Conservation (phyloP, 2,113 vertebrate species). For the Sula dactylatra region DNA sequence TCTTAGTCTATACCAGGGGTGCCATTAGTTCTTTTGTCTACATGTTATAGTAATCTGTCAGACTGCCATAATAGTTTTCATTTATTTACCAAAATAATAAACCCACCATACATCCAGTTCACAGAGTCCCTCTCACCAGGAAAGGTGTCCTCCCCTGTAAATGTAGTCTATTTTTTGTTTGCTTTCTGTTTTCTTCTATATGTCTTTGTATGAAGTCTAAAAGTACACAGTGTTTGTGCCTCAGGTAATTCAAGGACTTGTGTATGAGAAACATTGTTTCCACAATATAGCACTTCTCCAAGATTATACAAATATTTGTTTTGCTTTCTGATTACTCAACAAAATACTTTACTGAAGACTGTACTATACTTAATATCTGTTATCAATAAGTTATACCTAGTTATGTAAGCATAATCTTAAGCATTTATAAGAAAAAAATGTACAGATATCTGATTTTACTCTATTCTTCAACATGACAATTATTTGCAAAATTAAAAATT, state of each 20-base stretch:
- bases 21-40: background rate
- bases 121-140: background rate
- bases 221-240: background rate
- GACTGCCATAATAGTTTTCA: background rate
- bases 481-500: background rate
- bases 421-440: background rate
- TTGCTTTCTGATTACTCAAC: background rate
- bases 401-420: background rate
- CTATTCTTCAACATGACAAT: background rate
- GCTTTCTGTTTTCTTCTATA: background rate
- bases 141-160: background rate
- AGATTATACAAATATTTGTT: background rate
- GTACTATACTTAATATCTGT: background rate
- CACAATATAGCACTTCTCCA: background rate
- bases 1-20: background rate
- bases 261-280: background rate
- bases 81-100: background rate
- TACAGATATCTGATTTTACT: background rate
- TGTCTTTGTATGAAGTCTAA: background rate
- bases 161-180: background rate
- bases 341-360: background rate
- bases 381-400: background rate
- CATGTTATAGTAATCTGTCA: background rate
- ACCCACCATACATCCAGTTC: background rate
- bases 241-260: background rate